phyloP scores from a whole-genome alignment of 2,113 vertebrate species.

The Pristiophorus japonicus region DNA sequence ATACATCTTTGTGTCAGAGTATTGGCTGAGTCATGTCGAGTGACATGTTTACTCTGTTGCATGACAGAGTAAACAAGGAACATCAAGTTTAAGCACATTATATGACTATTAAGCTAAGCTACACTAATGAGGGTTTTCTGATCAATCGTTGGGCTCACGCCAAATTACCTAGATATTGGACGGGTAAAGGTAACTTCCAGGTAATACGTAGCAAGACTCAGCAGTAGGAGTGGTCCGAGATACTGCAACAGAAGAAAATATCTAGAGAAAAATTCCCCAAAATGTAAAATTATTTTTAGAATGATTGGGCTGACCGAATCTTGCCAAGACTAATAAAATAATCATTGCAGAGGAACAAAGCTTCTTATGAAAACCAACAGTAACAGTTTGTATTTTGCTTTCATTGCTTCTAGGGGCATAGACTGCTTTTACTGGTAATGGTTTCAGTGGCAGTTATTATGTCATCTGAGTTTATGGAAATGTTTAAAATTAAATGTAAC shows the following conservation, averaged over 20 bases:
- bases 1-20: not conserved
- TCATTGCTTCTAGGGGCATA: not conserved
- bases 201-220: not conserved
- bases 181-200: not conserved
- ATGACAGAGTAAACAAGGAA: not conserved
- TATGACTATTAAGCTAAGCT: not conserved
- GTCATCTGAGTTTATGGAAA: not conserved
- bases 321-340: not conserved
- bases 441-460: too few species aligned
- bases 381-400: not conserved
- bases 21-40: not conserved
- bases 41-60: not conserved
- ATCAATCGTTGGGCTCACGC: not conserved
- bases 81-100: not conserved
- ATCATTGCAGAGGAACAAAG: not conserved
- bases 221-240: too few species aligned
- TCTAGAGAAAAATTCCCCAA: not conserved
- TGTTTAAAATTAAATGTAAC: not conserved
- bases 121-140: not conserved
- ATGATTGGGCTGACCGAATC: not conserved
- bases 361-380: not conserved
- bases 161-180: not conserved
- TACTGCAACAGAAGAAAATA: not conserved
- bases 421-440: not conserved
- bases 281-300: not conserved